Base-by-base conservation (phyloP, 2,113 vertebrate genomes). In the Melanostigma gelatinosum region DNA sequence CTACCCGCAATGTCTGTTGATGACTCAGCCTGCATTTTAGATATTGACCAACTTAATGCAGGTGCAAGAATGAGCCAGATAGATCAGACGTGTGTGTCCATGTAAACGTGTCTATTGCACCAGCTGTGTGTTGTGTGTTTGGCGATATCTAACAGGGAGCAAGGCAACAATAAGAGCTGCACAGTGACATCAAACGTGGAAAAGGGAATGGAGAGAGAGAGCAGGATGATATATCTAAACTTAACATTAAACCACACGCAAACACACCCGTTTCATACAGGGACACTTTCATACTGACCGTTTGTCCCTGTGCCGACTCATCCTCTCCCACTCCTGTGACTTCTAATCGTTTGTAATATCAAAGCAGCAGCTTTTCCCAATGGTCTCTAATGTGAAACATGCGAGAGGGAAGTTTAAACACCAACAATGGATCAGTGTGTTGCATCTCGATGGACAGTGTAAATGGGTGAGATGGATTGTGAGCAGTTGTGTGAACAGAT, bases 401-500 rank as follows among this genome's bases (percentile, higher is more conserved):
- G 58, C 36, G 64, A 70, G 36, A 46, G 27, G 38, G 70, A 54
- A 64, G 24, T 60, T 52, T 8, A 75, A 42, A 68, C 24, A 71
- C n/a, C 42, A 55, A 42, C 32, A 8, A 29, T 18, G 10, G 24
- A 57, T 55, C n/a, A 48, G 52, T 34, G 15, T 16, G 67, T 40
- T 52, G 13, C 12, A 69, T 69, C 18, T 38, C 76, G 66, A 62
- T 42, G 24, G 48, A 68, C 11, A 22, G 63, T 60, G 69, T 75
- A 57, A 75, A 70, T 38, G 36, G 54, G 29, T 61, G 13, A 24
- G 32, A 80, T 29, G 42, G 66, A 72, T 52, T 72, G 67, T 67
- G 69, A 76, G 67, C 60, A 80, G 58, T 48, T 82, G 68, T n/a
- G 36, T 55, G 29, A 77, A 64, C 63, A 79, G 72, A 83, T 84